Percentiles rank a stretch among this genome's conserved stretches.
These are phyloP conservation scores for rat (Rattus norvegicus) DNA, from an alignment of 2,113 vertebrate species.

Conservation along the genomic window DNA sequence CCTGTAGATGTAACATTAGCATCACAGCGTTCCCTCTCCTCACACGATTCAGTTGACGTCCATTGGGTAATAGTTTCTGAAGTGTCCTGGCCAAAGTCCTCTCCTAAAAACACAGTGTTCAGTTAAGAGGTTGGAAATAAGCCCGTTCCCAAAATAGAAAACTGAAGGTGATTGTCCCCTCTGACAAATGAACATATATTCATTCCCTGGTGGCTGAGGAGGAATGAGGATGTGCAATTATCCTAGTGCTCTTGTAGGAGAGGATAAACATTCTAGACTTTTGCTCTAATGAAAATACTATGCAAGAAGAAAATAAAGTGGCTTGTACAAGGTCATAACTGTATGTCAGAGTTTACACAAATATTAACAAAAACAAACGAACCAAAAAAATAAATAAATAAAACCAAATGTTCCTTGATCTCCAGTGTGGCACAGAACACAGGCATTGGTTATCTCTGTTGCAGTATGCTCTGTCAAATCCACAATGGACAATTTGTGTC, in stretches of 20 bases:
- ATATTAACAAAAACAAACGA: background rate
- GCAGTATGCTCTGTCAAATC: background rate
- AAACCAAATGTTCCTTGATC: background rate
- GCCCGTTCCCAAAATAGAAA: slow-evolving; percentile 31
- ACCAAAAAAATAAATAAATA: background rate
- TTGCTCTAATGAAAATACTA: background rate
- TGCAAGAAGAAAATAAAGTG: background rate
- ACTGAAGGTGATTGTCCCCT: slow-evolving; percentile 31
- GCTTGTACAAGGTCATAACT: slow-evolving; percentile 36
- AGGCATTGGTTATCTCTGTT: background rate
- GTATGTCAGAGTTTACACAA: background rate
- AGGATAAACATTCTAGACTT: slow-evolving; percentile 14
- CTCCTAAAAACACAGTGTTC: slow-evolving; percentile 13
- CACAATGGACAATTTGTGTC: background rate
- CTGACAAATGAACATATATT: slow-evolving; percentile 49
- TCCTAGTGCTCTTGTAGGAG: background rate
- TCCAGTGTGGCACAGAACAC: background rate
- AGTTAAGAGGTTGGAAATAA: slow-evolving; percentile 21
- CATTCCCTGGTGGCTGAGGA: slow-evolving; percentile 18
- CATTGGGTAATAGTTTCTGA: background rate
- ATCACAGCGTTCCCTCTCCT: background rate
- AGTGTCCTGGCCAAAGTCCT: background rate
- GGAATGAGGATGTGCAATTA: slow-evolving; percentile 16
- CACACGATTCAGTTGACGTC: background rate
- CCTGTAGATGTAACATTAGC: background rate